Evolutionary conservation across 2,113 vertebrate genomes (phyloP).

Genomic region (Entosphenus tridentatus): DNA sequence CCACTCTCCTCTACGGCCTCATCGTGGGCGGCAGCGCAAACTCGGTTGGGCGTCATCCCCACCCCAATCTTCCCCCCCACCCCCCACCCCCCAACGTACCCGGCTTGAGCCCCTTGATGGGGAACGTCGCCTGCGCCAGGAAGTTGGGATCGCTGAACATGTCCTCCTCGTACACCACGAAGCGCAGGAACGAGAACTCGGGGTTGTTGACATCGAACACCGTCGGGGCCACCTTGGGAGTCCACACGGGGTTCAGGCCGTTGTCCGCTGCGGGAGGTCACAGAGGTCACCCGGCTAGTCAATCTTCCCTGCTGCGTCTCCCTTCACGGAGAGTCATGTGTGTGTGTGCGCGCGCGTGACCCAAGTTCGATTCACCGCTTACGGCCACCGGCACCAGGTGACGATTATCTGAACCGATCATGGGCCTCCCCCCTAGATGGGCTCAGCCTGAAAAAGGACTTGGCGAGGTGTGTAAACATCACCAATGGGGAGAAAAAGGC

Average conservation of each 20-base stretch:
- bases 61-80: not conserved
- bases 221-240: slow-evolving; percentile 35
- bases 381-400: not conserved
- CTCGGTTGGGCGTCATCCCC: not conserved
- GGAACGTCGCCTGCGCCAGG: slow-evolving; percentile 45
- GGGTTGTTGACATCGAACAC: slow-evolving; percentile 54
- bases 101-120: slow-evolving; percentile 38
- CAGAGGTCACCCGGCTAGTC: not conserved
- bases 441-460: not conserved
- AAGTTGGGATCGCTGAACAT: slow-evolving; percentile 72
- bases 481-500: too few relatives aligned
- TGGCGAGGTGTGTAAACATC: too few relatives aligned
- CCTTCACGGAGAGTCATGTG: not conserved
- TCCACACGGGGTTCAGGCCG: slow-evolving; percentile 44
- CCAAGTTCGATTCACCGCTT: not conserved
- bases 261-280: slow-evolving; percentile 30
- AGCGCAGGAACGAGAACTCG: slow-evolving; percentile 41
- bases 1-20: not conserved
- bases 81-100: slow-evolving; percentile 17
- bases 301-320: not conserved
- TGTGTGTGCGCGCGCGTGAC: not conserved
- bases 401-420: not conserved
- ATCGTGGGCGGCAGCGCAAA: too few relatives aligned
- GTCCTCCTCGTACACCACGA: slow-evolving; percentile 49
- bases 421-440: not conserved